phyloP scores from a whole-genome alignment of 2,888 invertebrate genomes.

The Hecatera dysodea region DNA sequence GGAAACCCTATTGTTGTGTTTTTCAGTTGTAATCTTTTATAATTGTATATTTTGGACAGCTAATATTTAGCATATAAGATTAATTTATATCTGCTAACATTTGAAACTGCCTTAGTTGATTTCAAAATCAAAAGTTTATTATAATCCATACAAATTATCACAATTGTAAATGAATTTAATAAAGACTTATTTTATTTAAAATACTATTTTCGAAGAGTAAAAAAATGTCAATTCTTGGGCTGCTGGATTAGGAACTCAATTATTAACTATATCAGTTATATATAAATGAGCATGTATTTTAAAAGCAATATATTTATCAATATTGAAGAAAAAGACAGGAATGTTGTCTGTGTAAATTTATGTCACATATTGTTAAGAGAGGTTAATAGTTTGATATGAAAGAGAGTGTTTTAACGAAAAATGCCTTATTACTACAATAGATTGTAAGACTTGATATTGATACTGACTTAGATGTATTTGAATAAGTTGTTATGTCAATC shows the following conservation, averaged over 20 bases:
- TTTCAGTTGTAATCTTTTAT: conserved; percentile 31
- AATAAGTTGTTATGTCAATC: conserved; percentile 84
- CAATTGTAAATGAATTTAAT: conserved; percentile 43
- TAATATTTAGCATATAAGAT: conserved; percentile 41
- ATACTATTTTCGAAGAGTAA: conserved; percentile 56
- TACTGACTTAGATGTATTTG: conserved; percentile 88
- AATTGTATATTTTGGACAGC: conserved; percentile 55
- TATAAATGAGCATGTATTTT: conserved; percentile 77
- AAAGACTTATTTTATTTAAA: conserved; percentile 43
- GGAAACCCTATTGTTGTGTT: conserved; percentile 24
- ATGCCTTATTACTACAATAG: conserved; percentile 90
- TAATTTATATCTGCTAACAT: conserved; percentile 36
- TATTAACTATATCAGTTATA: conserved; percentile 84
- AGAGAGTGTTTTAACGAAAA: conserved; percentile 89
- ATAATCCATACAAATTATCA: conserved; percentile 15
- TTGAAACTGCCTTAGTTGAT: conserved; percentile 38
- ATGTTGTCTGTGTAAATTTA: conserved; percentile 84
- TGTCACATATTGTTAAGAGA: conserved; percentile 84
- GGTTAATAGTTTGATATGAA: conserved; percentile 90
- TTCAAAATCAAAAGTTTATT: conserved; percentile 5
- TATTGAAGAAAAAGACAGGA: conserved; percentile 77
- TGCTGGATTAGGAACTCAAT: conserved; percentile 85
- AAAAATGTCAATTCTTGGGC: conserved; percentile 86
- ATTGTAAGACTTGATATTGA: conserved; percentile 89
- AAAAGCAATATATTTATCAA: conserved; percentile 85